A percentile compares a stretch with the other conserved stretches of the same genome.
phyloP scores from a whole-genome alignment of 2,113 vertebrate species.

The Mastomys natalensis region DNA sequence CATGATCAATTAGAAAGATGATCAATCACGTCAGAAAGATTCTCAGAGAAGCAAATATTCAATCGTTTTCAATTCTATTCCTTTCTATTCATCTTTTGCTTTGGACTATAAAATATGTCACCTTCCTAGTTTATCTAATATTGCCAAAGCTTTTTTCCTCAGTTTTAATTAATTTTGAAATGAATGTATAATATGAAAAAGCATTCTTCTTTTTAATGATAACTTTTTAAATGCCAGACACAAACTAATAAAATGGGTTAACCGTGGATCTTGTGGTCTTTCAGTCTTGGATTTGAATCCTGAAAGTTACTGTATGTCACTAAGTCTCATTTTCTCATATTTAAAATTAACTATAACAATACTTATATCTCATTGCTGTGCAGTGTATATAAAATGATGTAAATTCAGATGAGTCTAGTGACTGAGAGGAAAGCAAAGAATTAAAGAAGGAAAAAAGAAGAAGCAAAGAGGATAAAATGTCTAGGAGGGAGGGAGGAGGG shows the following conservation, averaged over 20 bases:
- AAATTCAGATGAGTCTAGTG: not conserved
- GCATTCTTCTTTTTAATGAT: not conserved
- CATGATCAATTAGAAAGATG: conserved; percentile 56
- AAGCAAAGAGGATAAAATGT: not conserved
- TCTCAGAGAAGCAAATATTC: conserved; percentile 8
- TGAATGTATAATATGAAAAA: conserved; percentile 1
- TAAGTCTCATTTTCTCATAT: not conserved
- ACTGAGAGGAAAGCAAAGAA: not conserved
- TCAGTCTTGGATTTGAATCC: not conserved
- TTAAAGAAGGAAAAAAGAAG: not conserved
- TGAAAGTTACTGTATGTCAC: not conserved
- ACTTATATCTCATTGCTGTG: not conserved
- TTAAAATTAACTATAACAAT: not conserved
- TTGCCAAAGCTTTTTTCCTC: conserved; percentile 31
- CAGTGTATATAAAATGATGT: not conserved
- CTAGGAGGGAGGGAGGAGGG: too few species aligned
- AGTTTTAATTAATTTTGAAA: conserved; percentile 43
- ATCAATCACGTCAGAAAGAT: conserved; percentile 37
- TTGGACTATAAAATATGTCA: conserved; percentile 25
- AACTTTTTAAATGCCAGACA: not conserved
- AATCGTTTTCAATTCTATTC: conserved; percentile 28
- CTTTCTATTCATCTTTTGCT: conserved; percentile 31
- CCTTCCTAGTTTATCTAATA: not conserved
- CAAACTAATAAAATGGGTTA: conserved; percentile 27
- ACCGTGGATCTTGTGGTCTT: not conserved